Base-by-base conservation (phyloP, 2,797 vertebrate species). In the Caiman crocodilus region DNA sequence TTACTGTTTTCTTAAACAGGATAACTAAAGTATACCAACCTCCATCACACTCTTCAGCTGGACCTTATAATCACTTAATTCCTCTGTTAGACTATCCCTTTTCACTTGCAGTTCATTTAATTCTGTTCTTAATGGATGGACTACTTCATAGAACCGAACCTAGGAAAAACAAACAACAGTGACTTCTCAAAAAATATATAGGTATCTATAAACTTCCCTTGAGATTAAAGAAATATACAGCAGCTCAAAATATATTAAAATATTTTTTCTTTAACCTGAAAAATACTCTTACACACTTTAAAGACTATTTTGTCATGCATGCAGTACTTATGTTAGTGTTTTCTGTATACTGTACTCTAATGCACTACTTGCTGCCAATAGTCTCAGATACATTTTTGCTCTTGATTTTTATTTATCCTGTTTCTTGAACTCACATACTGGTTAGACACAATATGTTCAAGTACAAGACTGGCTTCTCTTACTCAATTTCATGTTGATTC, bases 21-120 rank as follows among this genome's bases (percentile, higher is more conserved):
- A 50, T 5, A 94, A 79, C 30, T 79, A 89, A 91, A n/a, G 32
- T 25, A 65, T 71, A 98, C 98, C 63, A 93, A 99, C 99, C 99
- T 99, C 99, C 96, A 98, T 98, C 67, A 99, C 89, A 84, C 96
- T 94, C 95, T 98, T 99, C 93, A 98, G 96, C 3, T 99, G 99
- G 32, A 94, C 97, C 93, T 98, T 98, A 91, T 98, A 98, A 76
- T 97, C 96, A 73, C 95, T 98, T 88, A 99, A 88, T 87, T 99
- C 99, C 92, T 99, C 99, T 9, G 86, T 97, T 83, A 99, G 95
- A 64, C 91, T 92, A 56, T 95, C 97, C 93, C 98, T 99, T 97
- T 98, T 99, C 85, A 96, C 59, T 84, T 98, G 98, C 7, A 99
- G 97, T 79, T 99, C 98, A 55, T 91, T 95, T 90, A 99, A 92